Evolutionary conservation across 2,113 vertebrate species (phyloP).

Genomic region (Jacana jacana): DNA sequence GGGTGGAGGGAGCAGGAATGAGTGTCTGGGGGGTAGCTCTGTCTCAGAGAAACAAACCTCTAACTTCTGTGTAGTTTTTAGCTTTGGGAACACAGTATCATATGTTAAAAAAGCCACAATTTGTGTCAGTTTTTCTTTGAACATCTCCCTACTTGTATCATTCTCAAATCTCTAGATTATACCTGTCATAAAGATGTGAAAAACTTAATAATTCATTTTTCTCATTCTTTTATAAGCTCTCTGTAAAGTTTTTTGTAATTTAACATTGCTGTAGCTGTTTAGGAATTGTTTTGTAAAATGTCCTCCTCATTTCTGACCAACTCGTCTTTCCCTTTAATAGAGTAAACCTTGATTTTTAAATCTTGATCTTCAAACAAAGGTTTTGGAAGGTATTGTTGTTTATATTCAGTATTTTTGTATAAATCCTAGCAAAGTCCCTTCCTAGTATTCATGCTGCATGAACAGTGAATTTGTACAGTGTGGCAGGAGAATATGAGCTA

Average conservation of each 20-base stretch:
- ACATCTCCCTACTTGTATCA: background rate
- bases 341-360: background rate
- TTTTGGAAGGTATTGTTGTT: background rate
- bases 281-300: background rate
- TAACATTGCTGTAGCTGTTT: background rate
- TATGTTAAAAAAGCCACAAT: background rate
- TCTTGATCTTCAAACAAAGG: background rate
- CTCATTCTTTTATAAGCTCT: background rate
- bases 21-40: background rate
- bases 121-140: conserved; percentile 14
- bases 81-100: background rate
- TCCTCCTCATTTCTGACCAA: background rate
- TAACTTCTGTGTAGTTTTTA: background rate
- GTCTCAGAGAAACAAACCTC: background rate
- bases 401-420: background rate
- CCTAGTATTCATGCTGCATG: background rate
- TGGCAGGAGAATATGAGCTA: background rate
- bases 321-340: background rate
- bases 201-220: background rate
- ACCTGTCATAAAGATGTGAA: background rate
- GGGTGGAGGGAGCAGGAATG: background rate
- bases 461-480: background rate
- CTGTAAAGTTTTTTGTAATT: background rate
- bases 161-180: conserved; percentile 6
- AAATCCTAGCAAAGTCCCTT: background rate